A percentile compares a stretch with the other conserved stretches of the same genome.
Conservation (phyloP, 1,140 invertebrate species). For the Ostrea edulis region DNA sequence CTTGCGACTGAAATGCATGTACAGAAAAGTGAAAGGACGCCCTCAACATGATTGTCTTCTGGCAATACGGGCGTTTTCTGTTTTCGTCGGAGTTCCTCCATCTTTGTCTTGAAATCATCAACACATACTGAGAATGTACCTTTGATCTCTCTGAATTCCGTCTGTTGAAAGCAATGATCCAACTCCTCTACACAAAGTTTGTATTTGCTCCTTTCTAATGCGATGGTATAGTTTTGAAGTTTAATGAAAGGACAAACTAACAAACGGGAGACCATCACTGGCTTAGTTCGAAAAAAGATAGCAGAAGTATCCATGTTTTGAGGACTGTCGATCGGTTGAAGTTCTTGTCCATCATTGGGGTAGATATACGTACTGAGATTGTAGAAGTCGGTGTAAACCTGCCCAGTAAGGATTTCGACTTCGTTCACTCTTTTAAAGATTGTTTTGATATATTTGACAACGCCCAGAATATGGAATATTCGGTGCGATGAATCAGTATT, state of each 20-base stretch:
- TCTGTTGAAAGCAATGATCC: not conserved
- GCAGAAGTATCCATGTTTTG: not conserved
- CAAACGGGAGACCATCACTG: not conserved
- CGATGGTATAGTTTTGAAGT: not conserved
- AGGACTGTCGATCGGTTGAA: not conserved
- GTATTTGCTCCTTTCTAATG: not conserved
- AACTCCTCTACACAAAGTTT: not conserved
- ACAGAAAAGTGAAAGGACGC: constrained; percentile 32
- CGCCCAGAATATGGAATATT: not conserved
- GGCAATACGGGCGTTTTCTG: not conserved
- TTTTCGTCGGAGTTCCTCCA: not conserved
- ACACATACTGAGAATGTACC: not conserved
- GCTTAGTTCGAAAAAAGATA: too few relatives aligned
- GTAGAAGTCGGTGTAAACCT: not conserved
- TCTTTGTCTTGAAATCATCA: not conserved
- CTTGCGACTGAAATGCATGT: constrained; percentile 45
- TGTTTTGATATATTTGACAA: not conserved
- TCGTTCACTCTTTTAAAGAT: not conserved
- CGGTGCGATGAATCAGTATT: not conserved
- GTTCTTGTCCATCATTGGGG: not conserved
- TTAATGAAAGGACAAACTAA: not conserved
- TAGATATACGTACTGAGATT: not conserved
- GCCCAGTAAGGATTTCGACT: not conserved
- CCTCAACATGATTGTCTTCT: not conserved
- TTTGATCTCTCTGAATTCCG: not conserved